Evolutionary conservation across 2,888 invertebrate species (phyloP).

Genomic region (Athetis lepigone): DNA sequence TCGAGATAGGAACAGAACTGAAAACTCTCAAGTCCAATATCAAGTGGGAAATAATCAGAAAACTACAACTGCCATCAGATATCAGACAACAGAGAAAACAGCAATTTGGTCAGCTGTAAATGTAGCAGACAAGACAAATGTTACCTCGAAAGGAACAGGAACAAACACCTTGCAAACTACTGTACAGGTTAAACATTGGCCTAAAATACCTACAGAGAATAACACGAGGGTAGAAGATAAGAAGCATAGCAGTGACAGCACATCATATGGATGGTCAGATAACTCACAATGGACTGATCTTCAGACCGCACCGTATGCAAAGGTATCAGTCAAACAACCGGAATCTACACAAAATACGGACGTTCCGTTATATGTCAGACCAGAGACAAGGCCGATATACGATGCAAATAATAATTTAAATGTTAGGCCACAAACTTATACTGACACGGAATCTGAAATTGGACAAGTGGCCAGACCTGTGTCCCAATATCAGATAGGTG

Average conservation of each 20-base stretch:
- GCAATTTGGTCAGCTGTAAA: slow-evolving; percentile 2
- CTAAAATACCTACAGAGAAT: slow-evolving; percentile 33
- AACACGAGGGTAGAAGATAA: background rate
- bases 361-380: slow-evolving; percentile 25
- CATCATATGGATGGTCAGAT: slow-evolving; percentile 9
- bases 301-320: slow-evolving; percentile 8
- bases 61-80: slow-evolving; percentile 4
- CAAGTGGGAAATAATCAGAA: slow-evolving; percentile 12
- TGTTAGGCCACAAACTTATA: slow-evolving; percentile 9
- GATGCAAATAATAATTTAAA: background rate
- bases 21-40: background rate
- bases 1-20: slow-evolving; percentile 11
- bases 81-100: slow-evolving; percentile 4
- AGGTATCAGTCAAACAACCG: background rate
- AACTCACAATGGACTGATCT: slow-evolving; percentile 10
- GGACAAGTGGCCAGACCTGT: background rate
- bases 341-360: slow-evolving; percentile 2
- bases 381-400: slow-evolving; percentile 8
- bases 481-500: too few relatives aligned
- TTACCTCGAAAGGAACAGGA: background rate
- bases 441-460: background rate
- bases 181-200: slow-evolving; percentile 30
- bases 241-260: background rate
- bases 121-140: background rate
- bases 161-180: slow-evolving; percentile 11